A percentile compares a stretch with the other conserved stretches of the same genome.
phyloP scores from a whole-genome alignment of 2,113 vertebrate species.

The Paradoxurus hermaphroditus region DNA sequence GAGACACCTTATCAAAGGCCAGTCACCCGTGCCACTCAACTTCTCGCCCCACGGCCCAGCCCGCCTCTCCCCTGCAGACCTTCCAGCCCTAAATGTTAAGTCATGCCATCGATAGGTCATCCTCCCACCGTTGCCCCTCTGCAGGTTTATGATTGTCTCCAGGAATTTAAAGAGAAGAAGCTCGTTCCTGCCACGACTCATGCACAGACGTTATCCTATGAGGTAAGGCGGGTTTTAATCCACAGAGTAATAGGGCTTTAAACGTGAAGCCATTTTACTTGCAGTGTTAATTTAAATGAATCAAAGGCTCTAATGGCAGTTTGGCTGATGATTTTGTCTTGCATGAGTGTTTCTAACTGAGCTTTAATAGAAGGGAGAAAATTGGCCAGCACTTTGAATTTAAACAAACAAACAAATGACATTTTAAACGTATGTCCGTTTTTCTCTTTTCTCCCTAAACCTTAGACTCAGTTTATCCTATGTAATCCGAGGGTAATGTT shows the following conservation, averaged over 20 bases:
- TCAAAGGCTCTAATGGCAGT: neutral
- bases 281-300: neutral
- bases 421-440: neutral
- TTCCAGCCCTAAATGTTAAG: neutral
- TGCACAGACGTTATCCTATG: constrained; percentile 83
- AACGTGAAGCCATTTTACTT: neutral
- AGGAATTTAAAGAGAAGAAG: constrained; percentile 83
- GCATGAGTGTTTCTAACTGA: neutral
- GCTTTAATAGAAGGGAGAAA: constrained; percentile 3
- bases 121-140: neutral
- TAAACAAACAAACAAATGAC: neutral
- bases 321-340: neutral
- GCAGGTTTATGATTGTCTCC: constrained; percentile 93
- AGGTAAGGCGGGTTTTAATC: constrained; percentile 83
- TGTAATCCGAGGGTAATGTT: neutral
- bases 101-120: rapidly evolving
- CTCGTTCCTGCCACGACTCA: constrained; percentile 82
- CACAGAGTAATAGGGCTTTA: neutral
- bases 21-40: no score
- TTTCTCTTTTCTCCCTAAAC: neutral
- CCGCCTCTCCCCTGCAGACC: neutral
- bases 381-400: neutral
- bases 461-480: neutral
- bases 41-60: rapidly evolving
- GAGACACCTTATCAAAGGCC: neutral